Evolutionary conservation across 2,113 vertebrate genomes (phyloP).

Genomic region (Hyla sarda): DNA sequence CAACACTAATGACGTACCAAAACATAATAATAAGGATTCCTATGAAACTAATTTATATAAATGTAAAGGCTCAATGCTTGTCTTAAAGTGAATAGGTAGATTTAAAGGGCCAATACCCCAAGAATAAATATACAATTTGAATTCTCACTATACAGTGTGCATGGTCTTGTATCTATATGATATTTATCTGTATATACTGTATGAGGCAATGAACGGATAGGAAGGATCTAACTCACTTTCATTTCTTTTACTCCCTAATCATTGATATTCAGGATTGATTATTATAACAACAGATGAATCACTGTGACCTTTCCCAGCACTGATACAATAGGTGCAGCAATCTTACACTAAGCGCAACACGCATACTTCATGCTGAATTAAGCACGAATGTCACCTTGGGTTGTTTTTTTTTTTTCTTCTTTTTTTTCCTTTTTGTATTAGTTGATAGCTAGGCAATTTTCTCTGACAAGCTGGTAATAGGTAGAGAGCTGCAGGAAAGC

Average conservation of each 20-base stretch:
- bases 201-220: neutral
- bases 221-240: neutral
- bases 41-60: too few relatives aligned
- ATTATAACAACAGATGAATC: neutral
- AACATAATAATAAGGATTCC: too few relatives aligned
- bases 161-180: too few relatives aligned
- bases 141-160: too few relatives aligned
- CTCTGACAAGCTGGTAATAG: constrained; percentile 59
- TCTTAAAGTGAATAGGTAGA: too few relatives aligned
- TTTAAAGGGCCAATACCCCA: too few relatives aligned
- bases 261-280: neutral
- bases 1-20: too few relatives aligned
- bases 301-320: constrained; percentile 30
- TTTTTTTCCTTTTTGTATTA: constrained; percentile 43
- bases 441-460: constrained; percentile 59
- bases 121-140: too few relatives aligned
- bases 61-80: too few relatives aligned
- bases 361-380: constrained; percentile 40
- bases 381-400: constrained; percentile 57
- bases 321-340: constrained; percentile 38
- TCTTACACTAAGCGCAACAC: constrained; percentile 43
- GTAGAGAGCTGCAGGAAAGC: constrained; percentile 54
- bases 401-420: constrained; percentile 40
- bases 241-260: neutral
- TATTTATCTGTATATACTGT: too few relatives aligned